Evolutionary conservation across 1,140 invertebrate genomes (phyloP), one percentile per base, ranked within the genome.

Genomic region (Drosophila seguyi): DNA sequence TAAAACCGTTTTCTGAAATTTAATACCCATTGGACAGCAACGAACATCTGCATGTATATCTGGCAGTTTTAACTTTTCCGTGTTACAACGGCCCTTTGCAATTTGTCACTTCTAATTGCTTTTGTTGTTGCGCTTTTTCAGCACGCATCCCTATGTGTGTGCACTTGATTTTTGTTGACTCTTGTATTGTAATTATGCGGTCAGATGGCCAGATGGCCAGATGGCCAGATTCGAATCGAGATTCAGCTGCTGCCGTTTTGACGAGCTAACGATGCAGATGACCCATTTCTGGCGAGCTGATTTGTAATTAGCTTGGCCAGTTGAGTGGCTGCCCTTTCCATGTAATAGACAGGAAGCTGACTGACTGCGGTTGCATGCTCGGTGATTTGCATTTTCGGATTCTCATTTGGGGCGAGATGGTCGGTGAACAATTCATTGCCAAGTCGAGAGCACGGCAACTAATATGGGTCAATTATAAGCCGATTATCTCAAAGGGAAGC

Each of bases 61-160:
- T 38, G 56, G 5, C 34, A 69, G 65, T 42, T 77, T 41, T 31
- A 53, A 59, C 39, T 7, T 59, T 58, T 56, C 39, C 34, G 36
- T 48, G 22, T 44, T 42, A 53, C 60, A 47, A 27, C 45, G 56
- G 72, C 55, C 66, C 56, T 74, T 62, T 72, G 66, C 72, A 83
- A 88, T 87, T 86, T 86, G 84, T 86, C 79, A 79, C 71, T 62
- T 88, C 75, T 83, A 86, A 86, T 83, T 86, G 71, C 67, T 69
- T 25, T 63, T 69, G 61, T 55, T 76, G 59, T 16, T 56, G 44
- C 66, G 59, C 53, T 73, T 69, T 73, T 48, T 68, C 34, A 41
- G 25, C 25, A 16, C 11, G 38, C 38, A 20, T 20, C 53, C 42
- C 42, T 34, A 44, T 79, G 31, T 78, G 48, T 79, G 31, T 75